Evolutionary conservation across 2,888 invertebrate species (phyloP), one percentile per base, ranked within the genome.

Genomic region (Cacoxenus indagator): DNA sequence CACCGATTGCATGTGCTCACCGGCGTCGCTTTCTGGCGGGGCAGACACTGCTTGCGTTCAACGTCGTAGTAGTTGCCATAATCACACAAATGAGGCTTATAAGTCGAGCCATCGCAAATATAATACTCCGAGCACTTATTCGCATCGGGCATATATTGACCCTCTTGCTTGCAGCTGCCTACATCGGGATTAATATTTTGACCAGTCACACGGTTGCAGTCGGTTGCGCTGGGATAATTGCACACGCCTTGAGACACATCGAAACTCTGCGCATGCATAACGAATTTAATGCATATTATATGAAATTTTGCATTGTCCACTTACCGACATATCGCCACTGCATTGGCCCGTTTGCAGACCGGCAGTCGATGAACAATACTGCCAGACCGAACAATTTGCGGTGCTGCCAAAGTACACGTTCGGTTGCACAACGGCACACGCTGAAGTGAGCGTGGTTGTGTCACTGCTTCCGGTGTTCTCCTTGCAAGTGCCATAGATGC

Each of bases 1-100:
- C 82, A 82, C 27, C 81, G 77, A 62, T 81, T 64, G 64, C 82
- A 82, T 4, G 70, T 59, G 8, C 65, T 57, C 0, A 55, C 17
- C 0, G 77, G 31, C 19, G 31, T 64, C 9, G 76, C 80, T 17
- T 51, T 1, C 51, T 68, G 55, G 5, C 80, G 77, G 6, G 48
- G 4, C 2, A 54, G 46, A 24, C 79, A 79, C 8, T 11, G 17
- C 2, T 61, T n/a, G 1, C 6, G 29, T 5, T n/a, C 2, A 3
- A 68, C 67, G 67, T 78, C 72, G 29, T 43, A 78, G 54, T 29
- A 74, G 1, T 17, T 48, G 5, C 64, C 68, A 51, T 8, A 46
- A 1, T 3, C 1, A 43, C 78, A 78, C 3, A 51, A 46, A 5
- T 65, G 31, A 2, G n/a, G 46, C 8, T 17, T 31, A 29, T 65